A percentile compares a stretch with the other conserved stretches of the same genome.
Conservation (phyloP, 2,797 vertebrate species). For the Diceros bicornis region DNA sequence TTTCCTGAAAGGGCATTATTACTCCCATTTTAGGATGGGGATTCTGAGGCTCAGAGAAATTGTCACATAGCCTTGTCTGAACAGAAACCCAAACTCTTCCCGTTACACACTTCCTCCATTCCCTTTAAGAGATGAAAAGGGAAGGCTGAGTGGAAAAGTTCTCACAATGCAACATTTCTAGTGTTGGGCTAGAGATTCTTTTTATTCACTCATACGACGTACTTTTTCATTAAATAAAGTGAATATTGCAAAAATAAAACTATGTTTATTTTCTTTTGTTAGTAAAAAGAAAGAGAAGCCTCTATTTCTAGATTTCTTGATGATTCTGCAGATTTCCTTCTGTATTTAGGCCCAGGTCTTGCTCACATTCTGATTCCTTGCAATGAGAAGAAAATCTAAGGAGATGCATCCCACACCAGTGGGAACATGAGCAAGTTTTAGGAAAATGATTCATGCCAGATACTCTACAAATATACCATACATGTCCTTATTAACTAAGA, state of each 20-base stretch:
- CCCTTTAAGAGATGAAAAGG: neutral
- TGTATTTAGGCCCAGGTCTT: neutral
- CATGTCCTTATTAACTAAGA: neutral
- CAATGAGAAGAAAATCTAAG: neutral
- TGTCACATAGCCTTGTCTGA: neutral
- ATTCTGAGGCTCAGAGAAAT: conserved; percentile 3
- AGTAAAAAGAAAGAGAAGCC: neutral
- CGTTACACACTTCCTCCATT: neutral
- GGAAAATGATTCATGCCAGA: neutral
- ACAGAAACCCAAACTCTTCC: neutral
- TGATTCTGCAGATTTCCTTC: neutral
- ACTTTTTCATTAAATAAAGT: conserved; percentile 6
- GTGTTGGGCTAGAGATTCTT: neutral
- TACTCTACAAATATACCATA: neutral
- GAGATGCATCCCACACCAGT: neutral
- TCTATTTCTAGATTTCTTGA: neutral
- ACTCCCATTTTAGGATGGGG: neutral
- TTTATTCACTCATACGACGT: neutral
- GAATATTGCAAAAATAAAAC: neutral
- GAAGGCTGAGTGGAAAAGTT: neutral
- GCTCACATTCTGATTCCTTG: neutral
- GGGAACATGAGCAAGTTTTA: neutral
- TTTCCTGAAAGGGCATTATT: neutral
- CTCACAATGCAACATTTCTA: neutral
- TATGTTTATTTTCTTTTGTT: neutral